Base-by-base conservation (phyloP, 2,888 invertebrate genomes). In the Ophion costatus region DNA sequence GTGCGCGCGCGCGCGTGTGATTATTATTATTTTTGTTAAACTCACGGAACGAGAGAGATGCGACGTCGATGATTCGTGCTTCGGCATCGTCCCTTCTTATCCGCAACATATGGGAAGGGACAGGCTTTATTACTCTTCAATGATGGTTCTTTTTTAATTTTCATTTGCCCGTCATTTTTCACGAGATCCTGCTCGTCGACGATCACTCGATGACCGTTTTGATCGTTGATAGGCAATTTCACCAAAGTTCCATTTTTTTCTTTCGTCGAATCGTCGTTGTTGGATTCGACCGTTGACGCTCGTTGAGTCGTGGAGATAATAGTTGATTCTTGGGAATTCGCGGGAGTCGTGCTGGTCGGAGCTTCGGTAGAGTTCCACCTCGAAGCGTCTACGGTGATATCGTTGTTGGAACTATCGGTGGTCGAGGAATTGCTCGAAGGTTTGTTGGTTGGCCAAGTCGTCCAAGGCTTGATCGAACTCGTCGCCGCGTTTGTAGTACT, bases 41-140 rank as follows among this genome's bases (percentile, higher is more conserved):
- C 91, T 92, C 87, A 93, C 91, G 93, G 92, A 59, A 93, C 77
- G 20, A 92, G 84, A 7, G 92, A 90, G 17, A 91, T 69, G 71
- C 91, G 91, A 33, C 91, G 89, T 45, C 92, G 90, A 64, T 74
- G 87, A 4, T 79, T 79, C 17, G 75, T 83, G n/a, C 91, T 88
- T 61, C 93, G 90, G 82, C 94, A 94, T 79, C 92, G 91, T 20
- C 94, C 93, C 66, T 90, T 90, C 1, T 91, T 91, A 82, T 92
- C 91, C 20, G 91, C 86, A 22, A 89, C 88, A 75, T 92, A 93
- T 63, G 93, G 94, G 1, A 89, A 87, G 45, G 87, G 89, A 33
- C 92, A 92, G 10, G 9, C 71, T 14, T 9, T 11, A 14, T 29
- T 17, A 17, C 33, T 64, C 24, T 17, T 24, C 64, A 14, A 33